Percentiles rank a stretch among this genome's conserved stretches.
Evolutionary conservation across 2,888 invertebrate genomes (phyloP).

Genomic region (Myopa tessellatipennis): DNA sequence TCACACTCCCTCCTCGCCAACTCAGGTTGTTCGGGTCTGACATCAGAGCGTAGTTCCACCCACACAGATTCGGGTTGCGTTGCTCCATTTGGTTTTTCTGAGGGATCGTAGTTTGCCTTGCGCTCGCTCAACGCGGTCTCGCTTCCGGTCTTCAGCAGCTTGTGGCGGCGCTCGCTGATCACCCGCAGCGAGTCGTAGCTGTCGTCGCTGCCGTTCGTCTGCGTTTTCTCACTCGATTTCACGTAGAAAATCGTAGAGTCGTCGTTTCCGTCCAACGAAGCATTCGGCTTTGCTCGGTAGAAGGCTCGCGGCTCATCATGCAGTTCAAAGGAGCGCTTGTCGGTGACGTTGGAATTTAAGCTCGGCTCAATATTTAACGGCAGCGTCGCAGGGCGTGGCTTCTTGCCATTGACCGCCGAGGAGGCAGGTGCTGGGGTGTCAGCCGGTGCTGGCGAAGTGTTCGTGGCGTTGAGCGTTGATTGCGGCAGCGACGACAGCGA

Average conservation of each 20-base stretch:
- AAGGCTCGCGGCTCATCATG: slow-evolving; percentile 63
- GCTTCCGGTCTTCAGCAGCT: slow-evolving; percentile 64
- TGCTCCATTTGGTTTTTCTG: background rate
- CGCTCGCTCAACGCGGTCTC: slow-evolving; percentile 61
- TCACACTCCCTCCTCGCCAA: slow-evolving; percentile 28
- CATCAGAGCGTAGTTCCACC: background rate
- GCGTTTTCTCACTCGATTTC: slow-evolving; percentile 52
- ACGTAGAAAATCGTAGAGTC: slow-evolving; percentile 65
- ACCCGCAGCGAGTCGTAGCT: slow-evolving; percentile 66
- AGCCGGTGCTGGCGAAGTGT: slow-evolving; percentile 40
- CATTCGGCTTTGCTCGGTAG: slow-evolving; percentile 63
- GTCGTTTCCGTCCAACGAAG: slow-evolving; percentile 60
- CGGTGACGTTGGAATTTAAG: slow-evolving; percentile 11
- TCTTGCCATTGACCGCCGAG: slow-evolving; percentile 52
- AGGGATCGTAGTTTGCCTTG: slow-evolving; percentile 54
- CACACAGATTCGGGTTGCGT: background rate
- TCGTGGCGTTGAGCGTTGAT: background rate
- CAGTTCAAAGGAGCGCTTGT: slow-evolving; percentile 40
- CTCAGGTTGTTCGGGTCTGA: background rate
- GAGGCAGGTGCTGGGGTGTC: slow-evolving; percentile 37
- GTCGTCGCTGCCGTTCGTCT: slow-evolving; percentile 54
- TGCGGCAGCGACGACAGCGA: slow-evolving; percentile 41
- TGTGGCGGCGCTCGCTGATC: slow-evolving; percentile 66
- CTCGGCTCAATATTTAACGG: slow-evolving; percentile 50
- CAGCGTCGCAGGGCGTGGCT: slow-evolving; percentile 62